phyloP scores from a whole-genome alignment of 1,140 invertebrate species.

The Eumaeus atala region DNA sequence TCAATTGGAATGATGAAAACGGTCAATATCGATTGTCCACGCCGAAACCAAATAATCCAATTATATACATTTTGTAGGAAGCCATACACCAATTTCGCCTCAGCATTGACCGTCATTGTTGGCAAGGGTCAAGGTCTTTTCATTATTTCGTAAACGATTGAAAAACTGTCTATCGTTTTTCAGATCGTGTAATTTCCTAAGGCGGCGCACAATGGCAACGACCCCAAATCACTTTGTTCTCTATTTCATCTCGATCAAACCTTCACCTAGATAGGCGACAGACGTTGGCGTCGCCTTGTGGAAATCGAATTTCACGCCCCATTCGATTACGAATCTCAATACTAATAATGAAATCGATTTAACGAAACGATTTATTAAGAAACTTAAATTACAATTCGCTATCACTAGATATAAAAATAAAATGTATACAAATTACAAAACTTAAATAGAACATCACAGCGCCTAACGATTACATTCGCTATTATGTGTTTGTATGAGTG shows the following conservation, averaged over 20 bases:
- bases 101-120: slow-evolving; percentile 2
- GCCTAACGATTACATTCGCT: slow-evolving; percentile 12
- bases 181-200: background rate
- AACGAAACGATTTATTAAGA: slow-evolving; percentile 66
- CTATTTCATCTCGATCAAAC: slow-evolving; percentile 43
- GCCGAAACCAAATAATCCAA: no score
- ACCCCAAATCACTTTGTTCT: slow-evolving; percentile 37
- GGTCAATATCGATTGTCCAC: no score
- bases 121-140: slow-evolving; percentile 6
- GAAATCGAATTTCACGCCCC: slow-evolving; percentile 58
- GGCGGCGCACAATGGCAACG: slow-evolving; percentile 22
- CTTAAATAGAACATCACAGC: slow-evolving; percentile 13
- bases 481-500: slow-evolving; percentile 9
- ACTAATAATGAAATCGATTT: slow-evolving; percentile 58
- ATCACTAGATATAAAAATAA: slow-evolving; percentile 27
- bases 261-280: slow-evolving; percentile 52
- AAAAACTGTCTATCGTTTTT: slow-evolving; percentile 3
- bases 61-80: no score
- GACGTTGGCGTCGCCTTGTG: slow-evolving; percentile 44
- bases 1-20: no score
- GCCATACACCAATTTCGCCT: background rate
- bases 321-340: slow-evolving; percentile 38
- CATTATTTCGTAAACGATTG: background rate
- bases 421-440: slow-evolving; percentile 14
- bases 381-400: slow-evolving; percentile 52